Conservation (phyloP, 2,888 invertebrate genomes). For the Spodoptera picta region DNA sequence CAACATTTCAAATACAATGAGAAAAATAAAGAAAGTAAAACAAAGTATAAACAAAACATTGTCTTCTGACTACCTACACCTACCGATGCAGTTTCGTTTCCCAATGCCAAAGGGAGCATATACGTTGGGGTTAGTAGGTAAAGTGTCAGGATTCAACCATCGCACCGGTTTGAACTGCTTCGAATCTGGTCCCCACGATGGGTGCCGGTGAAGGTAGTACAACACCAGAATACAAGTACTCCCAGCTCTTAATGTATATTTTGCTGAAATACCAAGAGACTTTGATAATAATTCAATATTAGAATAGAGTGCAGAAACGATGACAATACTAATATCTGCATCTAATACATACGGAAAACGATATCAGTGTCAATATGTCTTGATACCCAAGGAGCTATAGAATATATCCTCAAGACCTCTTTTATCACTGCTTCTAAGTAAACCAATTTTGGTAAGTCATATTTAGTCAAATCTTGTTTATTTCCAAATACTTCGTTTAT, state of each 20-base stretch:
- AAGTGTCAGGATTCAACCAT: conserved; percentile 64
- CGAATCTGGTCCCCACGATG: conserved; percentile 69
- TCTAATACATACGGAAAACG: conserved; percentile 23
- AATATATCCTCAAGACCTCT: conserved; percentile 42
- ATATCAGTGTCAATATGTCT: conserved; percentile 28
- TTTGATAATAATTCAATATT: too few species aligned
- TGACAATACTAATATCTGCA: too few species aligned
- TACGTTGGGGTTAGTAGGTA: conserved; percentile 64
- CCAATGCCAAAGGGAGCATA: conserved; percentile 67
- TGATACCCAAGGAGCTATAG: conserved; percentile 11
- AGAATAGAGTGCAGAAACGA: too few species aligned
- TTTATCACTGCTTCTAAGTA: conserved; percentile 30
- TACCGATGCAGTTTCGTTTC: conserved; percentile 21
- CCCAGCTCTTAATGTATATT: conserved; percentile 58
- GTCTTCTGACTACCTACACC: too few species aligned
- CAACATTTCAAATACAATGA: too few species aligned
- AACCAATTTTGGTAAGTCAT: conserved; percentile 19
- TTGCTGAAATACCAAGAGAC: conserved; percentile 11
- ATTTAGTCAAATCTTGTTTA: conserved; percentile 17
- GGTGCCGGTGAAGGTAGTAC: conserved; percentile 67
- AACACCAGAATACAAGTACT: conserved; percentile 60
- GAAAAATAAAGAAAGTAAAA: too few species aligned
- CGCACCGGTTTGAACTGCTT: conserved; percentile 70
- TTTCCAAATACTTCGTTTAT: conserved; percentile 15
- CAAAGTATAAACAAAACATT: too few species aligned